Conservation (phyloP, 2,113 vertebrate genomes). For the Pseudorasbora parva region DNA sequence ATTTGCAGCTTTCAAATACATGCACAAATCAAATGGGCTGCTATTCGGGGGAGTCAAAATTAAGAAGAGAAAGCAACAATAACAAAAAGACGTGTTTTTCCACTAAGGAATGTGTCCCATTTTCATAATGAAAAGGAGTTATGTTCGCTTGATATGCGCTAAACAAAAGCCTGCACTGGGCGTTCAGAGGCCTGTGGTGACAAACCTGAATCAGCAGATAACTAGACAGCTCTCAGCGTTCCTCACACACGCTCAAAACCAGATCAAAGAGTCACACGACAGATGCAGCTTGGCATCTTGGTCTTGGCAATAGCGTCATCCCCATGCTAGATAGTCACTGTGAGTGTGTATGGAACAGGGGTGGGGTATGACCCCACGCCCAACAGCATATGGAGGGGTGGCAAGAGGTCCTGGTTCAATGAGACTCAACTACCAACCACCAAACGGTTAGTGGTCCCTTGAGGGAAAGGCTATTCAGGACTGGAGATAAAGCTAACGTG, state of each 20-base stretch:
- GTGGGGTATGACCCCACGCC: constrained; percentile 21
- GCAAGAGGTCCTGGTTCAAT: constrained; percentile 15
- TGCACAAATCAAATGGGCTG: not conserved
- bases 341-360: not conserved
- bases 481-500: not conserved
- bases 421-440: not conserved
- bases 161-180: constrained; percentile 40
- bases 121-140: constrained; percentile 25
- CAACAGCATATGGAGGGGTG: constrained; percentile 21
- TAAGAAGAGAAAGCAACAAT: not conserved
- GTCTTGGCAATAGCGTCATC: constrained; percentile 62
- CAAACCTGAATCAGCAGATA: constrained; percentile 67
- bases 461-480: constrained; percentile 12
- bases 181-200: constrained; percentile 3
- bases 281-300: constrained; percentile 71
- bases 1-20: not conserved
- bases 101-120: constrained; percentile 17
- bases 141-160: constrained; percentile 36
- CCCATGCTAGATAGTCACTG: constrained; percentile 61
- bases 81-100: constrained; percentile 15
- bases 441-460: constrained; percentile 6
- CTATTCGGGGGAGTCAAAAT: not conserved
- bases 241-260: constrained; percentile 67
- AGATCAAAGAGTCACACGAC: constrained; percentile 65
- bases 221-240: constrained; percentile 63